Evolutionary conservation across 2,797 vertebrate species (phyloP).

Genomic region (Manis crassicaudata): DNA sequence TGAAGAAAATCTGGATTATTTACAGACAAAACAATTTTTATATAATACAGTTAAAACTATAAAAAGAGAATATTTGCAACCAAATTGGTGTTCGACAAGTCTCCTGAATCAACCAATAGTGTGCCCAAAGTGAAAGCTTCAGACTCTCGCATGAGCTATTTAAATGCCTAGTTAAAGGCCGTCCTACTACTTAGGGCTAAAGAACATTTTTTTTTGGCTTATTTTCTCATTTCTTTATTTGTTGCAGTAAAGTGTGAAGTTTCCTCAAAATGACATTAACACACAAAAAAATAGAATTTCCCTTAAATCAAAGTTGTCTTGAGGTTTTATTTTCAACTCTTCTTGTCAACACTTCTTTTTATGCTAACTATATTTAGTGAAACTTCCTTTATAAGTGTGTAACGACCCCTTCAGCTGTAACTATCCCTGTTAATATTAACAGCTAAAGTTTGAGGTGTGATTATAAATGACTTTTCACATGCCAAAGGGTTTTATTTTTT

Average conservation of each 20-base stretch:
- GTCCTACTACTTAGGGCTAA: background rate
- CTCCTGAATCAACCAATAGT: background rate
- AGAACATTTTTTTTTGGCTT: conserved; percentile 1
- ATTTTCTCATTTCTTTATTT: conserved; percentile 41
- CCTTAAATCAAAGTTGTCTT: conserved; percentile 16
- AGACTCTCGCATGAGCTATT: background rate
- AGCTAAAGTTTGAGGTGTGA: background rate
- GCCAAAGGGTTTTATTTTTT: conserved; percentile 51
- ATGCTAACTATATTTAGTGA: conserved; percentile 40
- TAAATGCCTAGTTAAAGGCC: background rate
- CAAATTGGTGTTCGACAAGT: background rate
- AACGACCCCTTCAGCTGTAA: background rate
- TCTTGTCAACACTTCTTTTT: conserved; percentile 49
- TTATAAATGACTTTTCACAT: conserved; percentile 42
- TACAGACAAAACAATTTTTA: background rate
- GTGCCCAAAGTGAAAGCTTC: background rate
- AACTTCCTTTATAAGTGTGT: background rate
- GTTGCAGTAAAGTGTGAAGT: background rate
- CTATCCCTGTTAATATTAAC: conserved; percentile 26
- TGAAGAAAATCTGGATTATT: background rate
- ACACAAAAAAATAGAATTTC: conserved; percentile 27
- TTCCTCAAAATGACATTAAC: conserved; percentile 2
- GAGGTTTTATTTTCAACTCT: conserved; percentile 59
- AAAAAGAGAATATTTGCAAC: background rate
- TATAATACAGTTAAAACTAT: background rate